These are phyloP conservation scores for Seira ritae DNA, from an alignment of 2,888 invertebrate species.

Conservation along the genomic window DNA sequence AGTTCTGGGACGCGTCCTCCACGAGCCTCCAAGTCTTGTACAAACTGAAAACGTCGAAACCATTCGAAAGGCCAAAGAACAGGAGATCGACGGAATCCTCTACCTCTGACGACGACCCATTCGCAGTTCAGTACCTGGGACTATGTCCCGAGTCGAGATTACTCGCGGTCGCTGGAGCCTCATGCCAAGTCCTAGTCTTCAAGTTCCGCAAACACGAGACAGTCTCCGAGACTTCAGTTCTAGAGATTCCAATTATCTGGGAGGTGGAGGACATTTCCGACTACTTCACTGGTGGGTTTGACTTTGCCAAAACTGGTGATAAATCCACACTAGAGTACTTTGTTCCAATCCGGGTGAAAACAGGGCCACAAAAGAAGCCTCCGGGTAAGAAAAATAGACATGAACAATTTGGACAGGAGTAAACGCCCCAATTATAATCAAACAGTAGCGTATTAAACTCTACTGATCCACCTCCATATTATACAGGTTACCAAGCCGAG, in stretches of 20 bases:
- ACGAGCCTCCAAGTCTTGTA: conserved; percentile 97
- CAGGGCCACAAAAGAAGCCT: conserved; percentile 88
- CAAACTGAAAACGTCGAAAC: conserved; percentile 97
- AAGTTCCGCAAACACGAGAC: conserved; percentile 95
- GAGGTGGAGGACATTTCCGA: conserved; percentile 78
- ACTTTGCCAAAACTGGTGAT: conserved; percentile 76
- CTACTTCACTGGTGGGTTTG: conserved; percentile 74
- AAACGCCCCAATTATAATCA: too few species aligned
- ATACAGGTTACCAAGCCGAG: conserved; percentile 98
- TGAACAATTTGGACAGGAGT: too few species aligned
- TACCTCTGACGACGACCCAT: conserved; percentile 86
- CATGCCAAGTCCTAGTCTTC: conserved; percentile 95
- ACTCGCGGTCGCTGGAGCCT: conserved; percentile 92
- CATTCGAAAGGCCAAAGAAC: conserved; percentile 84
- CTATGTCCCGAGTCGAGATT: conserved; percentile 95
- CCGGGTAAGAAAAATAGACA: too few species aligned
- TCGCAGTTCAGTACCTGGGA: conserved; percentile 91
- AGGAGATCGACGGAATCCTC: conserved; percentile 67
- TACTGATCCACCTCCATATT: too few species aligned
- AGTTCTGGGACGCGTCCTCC: conserved; percentile 99
- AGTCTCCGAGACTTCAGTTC: conserved; percentile 85
- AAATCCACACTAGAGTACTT: conserved; percentile 75
- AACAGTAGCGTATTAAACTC: too few species aligned
- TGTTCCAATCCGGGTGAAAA: conserved; percentile 82
- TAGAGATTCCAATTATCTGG: conserved; percentile 92